Conservation (phyloP, 1,140 invertebrate species). For the Nymphalis io region DNA sequence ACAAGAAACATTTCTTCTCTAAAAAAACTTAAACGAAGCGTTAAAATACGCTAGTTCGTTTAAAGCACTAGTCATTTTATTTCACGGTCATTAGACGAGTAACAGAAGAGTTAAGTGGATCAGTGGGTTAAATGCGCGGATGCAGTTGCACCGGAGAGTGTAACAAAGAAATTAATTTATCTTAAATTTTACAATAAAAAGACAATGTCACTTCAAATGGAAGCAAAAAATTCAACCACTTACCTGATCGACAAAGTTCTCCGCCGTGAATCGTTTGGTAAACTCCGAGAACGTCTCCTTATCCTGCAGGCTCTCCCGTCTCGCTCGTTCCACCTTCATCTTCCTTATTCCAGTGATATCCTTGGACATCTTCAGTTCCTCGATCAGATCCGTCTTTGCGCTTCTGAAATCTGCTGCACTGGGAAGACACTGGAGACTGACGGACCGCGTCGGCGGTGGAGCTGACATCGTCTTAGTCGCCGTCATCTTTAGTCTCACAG, state of each 20-base stretch:
- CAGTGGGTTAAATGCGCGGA: conserved; percentile 62
- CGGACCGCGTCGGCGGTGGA: conserved; percentile 85
- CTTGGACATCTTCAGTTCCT: conserved; percentile 93
- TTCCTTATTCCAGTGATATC: conserved; percentile 95
- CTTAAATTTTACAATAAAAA: conserved; percentile 2
- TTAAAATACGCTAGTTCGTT: conserved; percentile 46
- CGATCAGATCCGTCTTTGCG: conserved; percentile 92
- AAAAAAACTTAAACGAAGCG: conserved; percentile 36
- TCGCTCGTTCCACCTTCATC: conserved; percentile 92
- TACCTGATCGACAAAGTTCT: conserved; percentile 94
- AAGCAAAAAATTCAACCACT: conserved; percentile 46
- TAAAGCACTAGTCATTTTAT: conserved; percentile 56
- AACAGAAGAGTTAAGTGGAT: conserved; percentile 50
- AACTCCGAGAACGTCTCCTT: conserved; percentile 91
- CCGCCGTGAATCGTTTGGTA: conserved; percentile 90
- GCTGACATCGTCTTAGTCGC: conserved; percentile 90
- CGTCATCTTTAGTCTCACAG: conserved; percentile 88
- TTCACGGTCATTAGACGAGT: conserved; percentile 59
- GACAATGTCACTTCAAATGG: conserved; percentile 35
- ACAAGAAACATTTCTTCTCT: conserved; percentile 21
- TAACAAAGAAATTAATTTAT: conserved; percentile 16
- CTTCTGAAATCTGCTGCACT: conserved; percentile 86
- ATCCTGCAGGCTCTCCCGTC: conserved; percentile 89
- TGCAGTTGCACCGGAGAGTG: conserved; percentile 43
- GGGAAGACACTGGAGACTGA: conserved; percentile 86